Percentiles rank a stretch among this genome's conserved stretches.
These are phyloP conservation scores for Ooceraea biroi DNA, from an alignment of 1,140 invertebrate genomes.

Conservation along the genomic window DNA sequence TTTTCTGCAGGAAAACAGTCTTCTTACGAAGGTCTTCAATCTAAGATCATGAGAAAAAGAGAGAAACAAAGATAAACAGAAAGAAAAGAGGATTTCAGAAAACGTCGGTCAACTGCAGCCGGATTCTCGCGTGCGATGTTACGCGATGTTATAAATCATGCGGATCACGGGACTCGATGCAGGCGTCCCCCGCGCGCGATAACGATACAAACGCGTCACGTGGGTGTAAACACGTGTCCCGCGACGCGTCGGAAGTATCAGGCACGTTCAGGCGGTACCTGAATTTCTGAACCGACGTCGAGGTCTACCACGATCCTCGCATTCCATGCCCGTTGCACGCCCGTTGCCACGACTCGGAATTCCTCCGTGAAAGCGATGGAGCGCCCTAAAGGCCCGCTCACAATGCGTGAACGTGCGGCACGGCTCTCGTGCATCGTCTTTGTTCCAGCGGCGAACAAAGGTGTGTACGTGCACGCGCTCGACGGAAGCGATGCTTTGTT, in stretches of 20 bases:
- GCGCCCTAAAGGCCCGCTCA: conserved; percentile 64
- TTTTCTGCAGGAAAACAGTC: too few relatives aligned
- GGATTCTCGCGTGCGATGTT: neutral
- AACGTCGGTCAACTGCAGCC: neutral
- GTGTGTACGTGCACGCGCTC: neutral
- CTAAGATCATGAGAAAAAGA: neutral
- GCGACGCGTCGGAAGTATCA: conserved; percentile 55
- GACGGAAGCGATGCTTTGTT: conserved; percentile 71
- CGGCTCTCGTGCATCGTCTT: conserved; percentile 32
- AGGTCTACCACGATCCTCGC: conserved; percentile 67
- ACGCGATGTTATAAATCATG: conserved; percentile 63
- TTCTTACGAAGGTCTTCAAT: too few relatives aligned
- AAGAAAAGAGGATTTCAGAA: neutral
- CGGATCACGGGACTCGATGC: conserved; percentile 28
- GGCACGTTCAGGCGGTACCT: conserved; percentile 31
- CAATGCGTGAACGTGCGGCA: neutral
- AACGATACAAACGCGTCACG: conserved; percentile 60
- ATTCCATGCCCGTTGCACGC: conserved; percentile 75
- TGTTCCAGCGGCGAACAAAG: conserved; percentile 53
- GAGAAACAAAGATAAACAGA: neutral
- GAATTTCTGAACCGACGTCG: conserved; percentile 71
- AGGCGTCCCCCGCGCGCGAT: neutral
- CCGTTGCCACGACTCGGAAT: conserved; percentile 64
- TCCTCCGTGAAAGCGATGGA: conserved; percentile 64
- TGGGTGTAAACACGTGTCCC: conserved; percentile 72